Conservation (phyloP, 2,113 vertebrate genomes). For the Dryoscopus gambensis region DNA sequence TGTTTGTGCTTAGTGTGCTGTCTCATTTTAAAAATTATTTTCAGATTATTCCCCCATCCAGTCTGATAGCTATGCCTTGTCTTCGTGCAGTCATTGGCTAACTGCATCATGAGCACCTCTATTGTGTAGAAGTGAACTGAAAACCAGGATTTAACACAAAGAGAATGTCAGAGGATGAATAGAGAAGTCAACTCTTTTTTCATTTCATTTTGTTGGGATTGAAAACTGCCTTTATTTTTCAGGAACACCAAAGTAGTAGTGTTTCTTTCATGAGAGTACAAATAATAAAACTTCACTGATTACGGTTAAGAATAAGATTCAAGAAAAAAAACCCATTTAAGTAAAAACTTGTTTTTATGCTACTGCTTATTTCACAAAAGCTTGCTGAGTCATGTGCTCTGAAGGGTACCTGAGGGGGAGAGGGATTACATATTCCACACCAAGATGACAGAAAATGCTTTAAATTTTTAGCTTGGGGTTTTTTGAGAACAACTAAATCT, state of each 20-base stretch:
- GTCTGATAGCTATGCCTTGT: not conserved
- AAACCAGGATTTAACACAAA: not conserved
- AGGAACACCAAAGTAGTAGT: not conserved
- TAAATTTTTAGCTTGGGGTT: not conserved
- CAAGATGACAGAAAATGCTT: slow-evolving; percentile 19
- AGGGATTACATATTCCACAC: not conserved
- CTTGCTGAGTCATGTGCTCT: not conserved
- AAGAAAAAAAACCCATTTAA: not conserved
- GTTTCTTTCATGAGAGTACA: not conserved
- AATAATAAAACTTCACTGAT: not conserved
- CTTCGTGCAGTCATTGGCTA: not conserved
- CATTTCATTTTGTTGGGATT: not conserved
- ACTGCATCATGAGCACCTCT: not conserved
- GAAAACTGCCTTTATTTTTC: not conserved
- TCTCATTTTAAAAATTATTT: not conserved
- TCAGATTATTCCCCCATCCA: not conserved
- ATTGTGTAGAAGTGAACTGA: not conserved
- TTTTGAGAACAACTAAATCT: slow-evolving; percentile 25
- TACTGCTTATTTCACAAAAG: not conserved
- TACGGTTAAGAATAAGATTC: not conserved
- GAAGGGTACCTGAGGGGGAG: not conserved
- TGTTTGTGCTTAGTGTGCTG: not conserved
- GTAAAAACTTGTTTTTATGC: not conserved
- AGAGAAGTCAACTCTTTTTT: not conserved
- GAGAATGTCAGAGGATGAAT: not conserved